Evolutionary conservation across 1,140 invertebrate species (phyloP).

Genomic region (Odontomachus brunneus): DNA sequence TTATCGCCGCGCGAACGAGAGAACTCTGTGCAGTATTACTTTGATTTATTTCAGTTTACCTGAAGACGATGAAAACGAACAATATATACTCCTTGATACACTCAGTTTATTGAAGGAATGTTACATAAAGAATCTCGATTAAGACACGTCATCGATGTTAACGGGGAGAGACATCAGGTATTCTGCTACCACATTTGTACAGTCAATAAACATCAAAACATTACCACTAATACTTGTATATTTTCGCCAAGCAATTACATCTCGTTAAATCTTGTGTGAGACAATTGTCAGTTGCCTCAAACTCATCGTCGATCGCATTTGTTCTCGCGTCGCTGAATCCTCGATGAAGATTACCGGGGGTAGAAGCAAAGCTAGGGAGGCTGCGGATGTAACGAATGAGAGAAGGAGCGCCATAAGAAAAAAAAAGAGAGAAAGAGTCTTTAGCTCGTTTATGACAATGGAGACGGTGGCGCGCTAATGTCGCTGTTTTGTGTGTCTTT

Average conservation of each 20-base stretch:
- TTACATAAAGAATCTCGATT: too few species aligned
- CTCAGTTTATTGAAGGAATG: background rate
- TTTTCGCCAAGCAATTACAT: too few species aligned
- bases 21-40: background rate
- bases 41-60: background rate
- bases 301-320: background rate
- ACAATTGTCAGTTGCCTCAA: too few species aligned
- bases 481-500: slow-evolving; percentile 82
- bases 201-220: too few species aligned
- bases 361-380: slow-evolving; percentile 43
- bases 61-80: background rate
- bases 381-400: slow-evolving; percentile 57
- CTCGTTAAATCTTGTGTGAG: too few species aligned
- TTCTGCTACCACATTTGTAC: background rate
- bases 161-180: background rate
- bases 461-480: slow-evolving; percentile 78
- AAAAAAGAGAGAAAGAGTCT: background rate
- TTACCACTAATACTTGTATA: too few species aligned
- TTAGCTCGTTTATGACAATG: slow-evolving; percentile 49
- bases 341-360: background rate
- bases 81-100: too few species aligned
- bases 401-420: slow-evolving; percentile 45
- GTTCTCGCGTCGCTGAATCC: slow-evolving; percentile 1
- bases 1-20: background rate
- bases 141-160: background rate